Conservation (phyloP, 2,888 invertebrate genomes). For the Heliconius hortense region DNA sequence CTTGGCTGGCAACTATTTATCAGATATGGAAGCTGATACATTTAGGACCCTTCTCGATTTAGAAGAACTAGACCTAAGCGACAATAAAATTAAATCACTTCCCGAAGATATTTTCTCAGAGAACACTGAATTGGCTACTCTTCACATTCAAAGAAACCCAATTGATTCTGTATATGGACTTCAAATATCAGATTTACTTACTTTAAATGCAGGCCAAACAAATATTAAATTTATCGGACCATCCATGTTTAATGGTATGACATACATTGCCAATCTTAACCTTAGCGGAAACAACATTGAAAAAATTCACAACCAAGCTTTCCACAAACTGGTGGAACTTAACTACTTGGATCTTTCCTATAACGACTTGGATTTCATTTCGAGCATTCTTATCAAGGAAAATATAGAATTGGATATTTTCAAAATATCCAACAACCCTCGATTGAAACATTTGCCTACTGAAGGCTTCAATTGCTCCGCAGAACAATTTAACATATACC, state of each 20-base stretch:
- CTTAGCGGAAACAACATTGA: slow-evolving; percentile 86
- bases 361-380: slow-evolving; percentile 86
- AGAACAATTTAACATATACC: slow-evolving; percentile 84
- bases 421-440: slow-evolving; percentile 86
- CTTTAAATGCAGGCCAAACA: slow-evolving; percentile 86
- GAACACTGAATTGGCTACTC: slow-evolving; percentile 84
- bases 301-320: slow-evolving; percentile 86
- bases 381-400: slow-evolving; percentile 85
- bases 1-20: slow-evolving; percentile 85
- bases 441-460: slow-evolving; percentile 84
- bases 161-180: slow-evolving; percentile 84
- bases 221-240: slow-evolving; percentile 84
- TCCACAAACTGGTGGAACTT: slow-evolving; percentile 84
- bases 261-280: slow-evolving; percentile 84
- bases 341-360: slow-evolving; percentile 88
- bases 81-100: slow-evolving; percentile 85
- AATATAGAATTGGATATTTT: slow-evolving; percentile 87
- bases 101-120: slow-evolving; percentile 85
- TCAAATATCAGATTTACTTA: slow-evolving; percentile 83
- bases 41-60: slow-evolving; percentile 85
- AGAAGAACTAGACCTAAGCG: slow-evolving; percentile 87
- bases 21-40: slow-evolving; percentile 80
- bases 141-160: slow-evolving; percentile 87
- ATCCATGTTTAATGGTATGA: slow-evolving; percentile 84
- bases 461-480: slow-evolving; percentile 85